These are phyloP conservation scores for Epinephelus malabaricus DNA, from an alignment of 2,797 vertebrate genomes.

Conservation along the genomic window DNA sequence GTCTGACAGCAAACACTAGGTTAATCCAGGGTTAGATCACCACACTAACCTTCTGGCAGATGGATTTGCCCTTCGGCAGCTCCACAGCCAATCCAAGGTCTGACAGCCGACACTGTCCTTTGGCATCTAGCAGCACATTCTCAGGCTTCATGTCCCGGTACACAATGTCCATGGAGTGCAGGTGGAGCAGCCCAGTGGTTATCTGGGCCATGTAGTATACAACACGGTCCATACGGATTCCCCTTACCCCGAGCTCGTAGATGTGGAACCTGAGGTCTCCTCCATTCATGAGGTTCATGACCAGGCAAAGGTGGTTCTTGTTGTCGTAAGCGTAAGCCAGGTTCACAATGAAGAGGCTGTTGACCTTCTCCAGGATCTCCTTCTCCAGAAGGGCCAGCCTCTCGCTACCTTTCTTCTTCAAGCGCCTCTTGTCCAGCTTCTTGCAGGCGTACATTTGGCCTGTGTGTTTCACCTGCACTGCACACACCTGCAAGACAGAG, in stretches of 20 bases:
- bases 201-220: conserved; percentile 94
- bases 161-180: conserved; percentile 89
- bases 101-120: conserved; percentile 92
- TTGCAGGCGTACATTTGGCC: conserved; percentile 97
- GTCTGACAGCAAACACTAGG: conserved; percentile 10
- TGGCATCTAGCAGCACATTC: conserved; percentile 92
- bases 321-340: conserved; percentile 92
- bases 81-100: conserved; percentile 92
- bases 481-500: conserved; percentile 90
- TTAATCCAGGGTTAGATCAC: conserved; percentile 15
- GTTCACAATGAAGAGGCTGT: conserved; percentile 92
- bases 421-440: conserved; percentile 91
- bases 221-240: conserved; percentile 89
- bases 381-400: conserved; percentile 93
- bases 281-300: conserved; percentile 96
- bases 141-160: conserved; percentile 95
- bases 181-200: conserved; percentile 89
- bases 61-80: conserved; percentile 85
- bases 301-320: conserved; percentile 93
- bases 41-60: conserved; percentile 88
- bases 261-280: conserved; percentile 95
- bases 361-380: conserved; percentile 92
- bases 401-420: conserved; percentile 94
- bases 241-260: conserved; percentile 90
- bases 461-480: conserved; percentile 92